Conservation (phyloP, 2,888 invertebrate species). For the Tenthredo scrophulariae region DNA sequence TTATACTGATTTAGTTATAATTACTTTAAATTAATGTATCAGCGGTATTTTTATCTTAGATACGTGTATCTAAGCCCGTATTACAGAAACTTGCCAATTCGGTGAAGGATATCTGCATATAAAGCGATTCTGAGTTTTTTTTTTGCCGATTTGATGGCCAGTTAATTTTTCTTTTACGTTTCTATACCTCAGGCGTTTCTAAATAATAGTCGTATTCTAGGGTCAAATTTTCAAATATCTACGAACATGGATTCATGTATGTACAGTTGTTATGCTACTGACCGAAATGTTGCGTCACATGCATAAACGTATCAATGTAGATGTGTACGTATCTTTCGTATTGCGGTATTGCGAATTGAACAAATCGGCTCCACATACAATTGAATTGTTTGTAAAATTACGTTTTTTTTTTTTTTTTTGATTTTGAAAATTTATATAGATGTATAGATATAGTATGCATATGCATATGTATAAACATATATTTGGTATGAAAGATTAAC, state of each 20-base stretch:
- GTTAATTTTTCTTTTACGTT: not conserved
- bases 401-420: not conserved
- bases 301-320: not conserved
- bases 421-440: not conserved
- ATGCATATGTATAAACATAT: not conserved
- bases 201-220: conserved; percentile 11
- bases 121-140: not conserved
- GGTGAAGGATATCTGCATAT: not conserved
- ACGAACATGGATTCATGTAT: not conserved
- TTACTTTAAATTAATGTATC: not conserved
- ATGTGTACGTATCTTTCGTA: not conserved
- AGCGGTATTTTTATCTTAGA: conserved; percentile 4
- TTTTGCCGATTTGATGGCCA: not conserved
- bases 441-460: not conserved
- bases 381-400: not conserved
- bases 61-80: not conserved
- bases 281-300: not conserved
- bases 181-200: not conserved
- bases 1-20: not conserved
- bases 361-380: not conserved
- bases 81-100: not conserved
- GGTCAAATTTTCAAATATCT: not conserved
- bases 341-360: not conserved
- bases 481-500: not conserved
- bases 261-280: not conserved